Evolutionary conservation across 2,888 invertebrate genomes (phyloP).

Genomic region (Protonemura montana): DNA sequence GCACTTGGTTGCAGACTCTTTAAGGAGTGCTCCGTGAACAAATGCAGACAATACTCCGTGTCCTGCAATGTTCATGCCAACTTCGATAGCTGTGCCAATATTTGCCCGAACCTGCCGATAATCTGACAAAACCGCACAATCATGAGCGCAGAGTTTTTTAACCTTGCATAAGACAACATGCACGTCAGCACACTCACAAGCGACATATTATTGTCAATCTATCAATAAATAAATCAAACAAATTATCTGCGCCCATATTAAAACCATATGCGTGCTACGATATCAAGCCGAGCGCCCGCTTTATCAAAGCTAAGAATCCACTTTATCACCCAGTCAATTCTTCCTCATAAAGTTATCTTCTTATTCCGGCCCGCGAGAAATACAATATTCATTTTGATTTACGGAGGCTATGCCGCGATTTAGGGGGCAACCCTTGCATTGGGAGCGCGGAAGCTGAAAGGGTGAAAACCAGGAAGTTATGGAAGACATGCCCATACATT

Average conservation of each 20-base stretch:
- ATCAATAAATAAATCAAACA: not conserved
- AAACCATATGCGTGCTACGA: not conserved
- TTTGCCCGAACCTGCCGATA: not conserved
- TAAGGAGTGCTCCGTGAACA: no score
- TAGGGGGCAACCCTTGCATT: slow-evolving; percentile 15
- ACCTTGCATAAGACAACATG: slow-evolving; percentile 29
- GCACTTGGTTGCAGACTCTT: no score
- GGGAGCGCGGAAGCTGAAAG: slow-evolving; percentile 23
- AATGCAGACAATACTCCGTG: not conserved
- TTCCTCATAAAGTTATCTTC: slow-evolving; percentile 25
- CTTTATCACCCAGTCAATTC: not conserved
- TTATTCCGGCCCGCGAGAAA: slow-evolving; percentile 15
- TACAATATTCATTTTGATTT: slow-evolving; percentile 42
- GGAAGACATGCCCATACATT: slow-evolving; percentile 13
- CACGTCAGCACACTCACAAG: not conserved
- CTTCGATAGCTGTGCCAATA: not conserved
- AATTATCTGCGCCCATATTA: not conserved
- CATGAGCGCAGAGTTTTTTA: slow-evolving; percentile 16
- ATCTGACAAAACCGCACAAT: slow-evolving; percentile 16
- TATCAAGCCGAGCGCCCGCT: not conserved
- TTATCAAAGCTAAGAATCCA: slow-evolving; percentile 10
- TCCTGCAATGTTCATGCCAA: no score
- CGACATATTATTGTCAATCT: slow-evolving; percentile 19
- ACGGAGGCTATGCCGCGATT: slow-evolving; percentile 17
- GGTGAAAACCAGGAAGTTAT: slow-evolving; percentile 37